phyloP scores from a whole-genome alignment of 2,888 invertebrate species.

The Synanthedon tipuliformis region DNA sequence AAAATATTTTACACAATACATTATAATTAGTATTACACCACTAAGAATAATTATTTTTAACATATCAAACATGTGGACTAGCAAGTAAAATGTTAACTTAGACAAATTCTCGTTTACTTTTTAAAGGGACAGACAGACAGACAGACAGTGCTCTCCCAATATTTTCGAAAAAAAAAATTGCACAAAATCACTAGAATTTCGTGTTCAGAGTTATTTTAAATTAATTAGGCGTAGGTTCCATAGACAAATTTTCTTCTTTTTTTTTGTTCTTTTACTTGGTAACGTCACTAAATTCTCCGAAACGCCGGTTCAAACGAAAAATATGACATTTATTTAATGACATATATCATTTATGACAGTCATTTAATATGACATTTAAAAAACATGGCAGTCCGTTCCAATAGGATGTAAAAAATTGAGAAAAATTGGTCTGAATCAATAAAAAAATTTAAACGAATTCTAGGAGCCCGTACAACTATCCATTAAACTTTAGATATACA shows the following conservation, averaged over 20 bases:
- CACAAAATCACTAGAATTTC: background rate
- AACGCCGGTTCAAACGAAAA: background rate
- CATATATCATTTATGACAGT: too few species aligned
- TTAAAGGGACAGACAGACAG: too few species aligned
- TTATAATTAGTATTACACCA: constrained; percentile 68
- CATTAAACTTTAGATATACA: constrained; percentile 16
- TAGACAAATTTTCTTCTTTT: background rate
- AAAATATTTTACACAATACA: constrained; percentile 69
- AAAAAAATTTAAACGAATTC: constrained; percentile 20
- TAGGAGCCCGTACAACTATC: constrained; percentile 38
- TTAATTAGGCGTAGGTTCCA: background rate
- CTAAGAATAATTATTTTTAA: constrained; percentile 67
- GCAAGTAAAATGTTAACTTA: constrained; percentile 63
- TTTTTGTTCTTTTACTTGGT: too few species aligned
- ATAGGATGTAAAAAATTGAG: constrained; percentile 54
- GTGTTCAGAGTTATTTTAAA: background rate
- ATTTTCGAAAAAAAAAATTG: constrained; percentile 10
- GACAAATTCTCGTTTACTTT: constrained; percentile 25
- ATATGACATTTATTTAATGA: constrained; percentile 12
- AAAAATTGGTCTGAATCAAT: constrained; percentile 64
- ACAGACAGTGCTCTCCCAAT: background rate
- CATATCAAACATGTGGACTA: constrained; percentile 65
- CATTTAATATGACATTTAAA: constrained; percentile 16
- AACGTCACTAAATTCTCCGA: too few species aligned
- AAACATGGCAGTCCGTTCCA: constrained; percentile 64